phyloP scores from a whole-genome alignment of 2,113 vertebrate species.

The Meleagris gallopavo region DNA sequence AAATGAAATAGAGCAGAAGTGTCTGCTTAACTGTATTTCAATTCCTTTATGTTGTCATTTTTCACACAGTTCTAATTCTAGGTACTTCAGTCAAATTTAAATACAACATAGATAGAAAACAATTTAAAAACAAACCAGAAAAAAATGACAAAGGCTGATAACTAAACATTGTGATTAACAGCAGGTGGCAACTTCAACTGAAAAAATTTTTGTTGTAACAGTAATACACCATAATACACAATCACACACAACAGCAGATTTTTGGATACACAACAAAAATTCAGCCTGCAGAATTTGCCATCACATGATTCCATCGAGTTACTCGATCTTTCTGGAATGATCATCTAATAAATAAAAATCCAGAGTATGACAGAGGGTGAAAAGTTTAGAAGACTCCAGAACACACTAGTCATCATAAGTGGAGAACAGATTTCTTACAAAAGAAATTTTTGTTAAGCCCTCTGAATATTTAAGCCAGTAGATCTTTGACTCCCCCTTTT shows the following conservation, averaged over 20 bases:
- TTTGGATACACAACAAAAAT: neutral
- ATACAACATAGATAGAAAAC: neutral
- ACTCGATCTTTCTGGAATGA: neutral
- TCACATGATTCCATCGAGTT: neutral
- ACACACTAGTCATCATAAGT: neutral
- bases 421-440: neutral
- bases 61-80: neutral
- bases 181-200: neutral
- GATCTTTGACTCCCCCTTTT: neutral
- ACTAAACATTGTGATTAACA: neutral
- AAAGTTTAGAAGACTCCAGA: neutral
- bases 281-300: neutral
- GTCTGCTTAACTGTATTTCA: neutral
- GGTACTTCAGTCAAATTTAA: neutral
- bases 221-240: neutral
- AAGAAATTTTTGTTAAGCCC: neutral
- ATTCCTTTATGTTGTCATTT: neutral
- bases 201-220: neutral
- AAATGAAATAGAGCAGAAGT: neutral
- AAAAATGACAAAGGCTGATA: neutral
- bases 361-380: neutral
- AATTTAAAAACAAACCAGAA: neutral
- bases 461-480: neutral
- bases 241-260: neutral
- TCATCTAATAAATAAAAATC: rapidly evolving